phyloP scores from a whole-genome alignment of 2,888 invertebrate species.

The Tenthredo notha region DNA sequence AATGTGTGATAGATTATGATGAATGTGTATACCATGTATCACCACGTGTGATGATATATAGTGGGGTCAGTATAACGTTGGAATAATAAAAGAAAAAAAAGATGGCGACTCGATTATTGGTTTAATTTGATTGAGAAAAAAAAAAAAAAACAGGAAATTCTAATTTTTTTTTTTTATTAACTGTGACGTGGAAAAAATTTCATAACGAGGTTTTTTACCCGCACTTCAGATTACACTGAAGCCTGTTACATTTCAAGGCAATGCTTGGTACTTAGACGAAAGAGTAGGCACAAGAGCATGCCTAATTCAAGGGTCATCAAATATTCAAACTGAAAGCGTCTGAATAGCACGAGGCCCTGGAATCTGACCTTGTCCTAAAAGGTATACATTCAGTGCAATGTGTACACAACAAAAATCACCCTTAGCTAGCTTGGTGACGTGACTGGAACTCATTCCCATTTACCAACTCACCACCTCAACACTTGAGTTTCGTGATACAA shows the following conservation, averaged over 20 bases:
- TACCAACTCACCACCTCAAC: neutral
- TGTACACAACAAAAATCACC: slow-evolving; percentile 1
- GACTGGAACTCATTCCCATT: neutral
- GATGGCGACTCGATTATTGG: neutral
- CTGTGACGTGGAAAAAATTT: too few relatives aligned
- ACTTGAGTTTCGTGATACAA: neutral
- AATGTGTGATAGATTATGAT: neutral
- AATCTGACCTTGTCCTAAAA: slow-evolving; percentile 15
- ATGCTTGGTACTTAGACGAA: neutral
- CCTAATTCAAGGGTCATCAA: slow-evolving; percentile 19
- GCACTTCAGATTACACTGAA: neutral
- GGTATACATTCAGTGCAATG: neutral
- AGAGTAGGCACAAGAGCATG: slow-evolving; percentile 3
- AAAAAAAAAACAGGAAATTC: neutral
- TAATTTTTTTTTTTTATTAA: too few relatives aligned
- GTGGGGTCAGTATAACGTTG: neutral
- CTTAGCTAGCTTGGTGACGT: neutral
- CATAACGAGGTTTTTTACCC: neutral
- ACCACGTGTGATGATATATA: neutral
- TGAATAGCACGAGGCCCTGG: neutral
- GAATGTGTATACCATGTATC: neutral
- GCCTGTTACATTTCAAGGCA: neutral
- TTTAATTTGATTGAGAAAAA: neutral
- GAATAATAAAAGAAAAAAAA: neutral
- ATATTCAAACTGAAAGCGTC: slow-evolving; percentile 30